phyloP scores from a whole-genome alignment of 2,113 vertebrate species.

The Marmota flaviventris region DNA sequence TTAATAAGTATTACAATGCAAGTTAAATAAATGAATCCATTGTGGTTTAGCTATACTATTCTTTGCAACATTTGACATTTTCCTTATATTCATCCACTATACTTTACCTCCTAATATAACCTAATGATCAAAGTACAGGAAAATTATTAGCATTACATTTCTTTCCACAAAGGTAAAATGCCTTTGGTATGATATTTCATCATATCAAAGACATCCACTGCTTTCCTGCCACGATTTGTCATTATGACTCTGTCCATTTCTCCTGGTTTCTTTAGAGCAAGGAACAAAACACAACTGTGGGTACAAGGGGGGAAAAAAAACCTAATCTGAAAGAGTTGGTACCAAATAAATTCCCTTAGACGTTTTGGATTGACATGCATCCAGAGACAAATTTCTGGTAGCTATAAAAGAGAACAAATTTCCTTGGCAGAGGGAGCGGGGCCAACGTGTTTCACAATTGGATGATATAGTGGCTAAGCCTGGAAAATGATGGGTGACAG shows the following conservation, averaged over 20 bases:
- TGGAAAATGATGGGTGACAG: neutral
- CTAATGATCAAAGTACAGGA: slow-evolving; percentile 74
- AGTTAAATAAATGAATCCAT: slow-evolving; percentile 78
- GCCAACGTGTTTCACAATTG: neutral
- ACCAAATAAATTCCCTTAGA: neutral
- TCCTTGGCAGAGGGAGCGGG: neutral
- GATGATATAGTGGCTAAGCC: neutral
- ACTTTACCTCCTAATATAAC: slow-evolving; percentile 64
- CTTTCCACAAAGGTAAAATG: slow-evolving; percentile 47
- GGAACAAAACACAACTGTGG: slow-evolving; percentile 38
- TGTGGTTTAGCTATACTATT: slow-evolving; percentile 60
- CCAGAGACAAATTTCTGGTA: slow-evolving; percentile 6
- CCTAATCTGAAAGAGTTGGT: neutral
- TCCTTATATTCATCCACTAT: slow-evolving; percentile 61
- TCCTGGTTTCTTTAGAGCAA: slow-evolving; percentile 53
- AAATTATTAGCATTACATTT: slow-evolving; percentile 71
- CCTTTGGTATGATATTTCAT: slow-evolving; percentile 37
- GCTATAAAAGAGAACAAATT: neutral
- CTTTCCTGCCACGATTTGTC: slow-evolving; percentile 55
- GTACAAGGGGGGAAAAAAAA: neutral
- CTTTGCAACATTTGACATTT: slow-evolving; percentile 79
- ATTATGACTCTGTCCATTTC: slow-evolving; percentile 37
- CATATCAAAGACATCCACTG: slow-evolving; percentile 53
- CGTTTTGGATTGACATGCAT: neutral
- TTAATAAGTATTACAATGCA: slow-evolving; percentile 84